Evolutionary conservation across 92 coral and sea anemone genomes (phyloP).

Genomic region (Zoanthus solanderi): DNA sequence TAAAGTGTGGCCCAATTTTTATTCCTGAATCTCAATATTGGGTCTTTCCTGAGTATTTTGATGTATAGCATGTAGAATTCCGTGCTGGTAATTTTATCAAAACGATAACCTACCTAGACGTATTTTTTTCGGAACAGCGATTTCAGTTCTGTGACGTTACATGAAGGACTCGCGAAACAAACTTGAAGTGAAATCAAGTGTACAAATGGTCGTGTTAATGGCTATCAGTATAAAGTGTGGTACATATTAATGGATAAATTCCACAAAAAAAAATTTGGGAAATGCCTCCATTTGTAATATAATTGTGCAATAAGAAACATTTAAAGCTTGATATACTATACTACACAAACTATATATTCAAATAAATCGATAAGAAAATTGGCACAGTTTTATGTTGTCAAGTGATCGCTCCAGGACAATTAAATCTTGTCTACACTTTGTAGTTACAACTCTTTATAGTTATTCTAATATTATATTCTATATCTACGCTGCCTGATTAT

Average conservation of each 20-base stretch:
- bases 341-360: constrained; percentile 17
- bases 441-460: constrained; percentile 6
- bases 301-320: constrained; percentile 34
- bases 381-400: constrained; percentile 26
- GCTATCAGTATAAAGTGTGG: constrained; percentile 5
- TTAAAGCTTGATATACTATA: constrained; percentile 33
- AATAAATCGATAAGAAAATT: constrained; percentile 30
- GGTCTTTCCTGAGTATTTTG: not conserved
- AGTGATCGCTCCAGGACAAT: constrained; percentile 1
- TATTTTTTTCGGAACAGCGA: constrained; percentile 31
- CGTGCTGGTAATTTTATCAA: constrained; percentile 18
- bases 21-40: not conserved
- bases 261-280: not conserved
- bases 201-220: constrained; percentile 21
- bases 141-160: constrained; percentile 32
- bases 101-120: constrained; percentile 36
- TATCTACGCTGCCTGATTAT: no score
- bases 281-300: constrained; percentile 27
- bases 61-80: constrained; percentile 38
- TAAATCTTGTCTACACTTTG: constrained; percentile 12
- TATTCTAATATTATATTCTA: constrained; percentile 12
- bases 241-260: constrained; percentile 22
- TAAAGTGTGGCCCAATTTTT: not conserved
- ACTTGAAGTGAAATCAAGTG: constrained; percentile 26
- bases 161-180: constrained; percentile 27